phyloP scores from a whole-genome alignment of 2,888 invertebrate genomes.

The Sphaeridia pumilis region DNA sequence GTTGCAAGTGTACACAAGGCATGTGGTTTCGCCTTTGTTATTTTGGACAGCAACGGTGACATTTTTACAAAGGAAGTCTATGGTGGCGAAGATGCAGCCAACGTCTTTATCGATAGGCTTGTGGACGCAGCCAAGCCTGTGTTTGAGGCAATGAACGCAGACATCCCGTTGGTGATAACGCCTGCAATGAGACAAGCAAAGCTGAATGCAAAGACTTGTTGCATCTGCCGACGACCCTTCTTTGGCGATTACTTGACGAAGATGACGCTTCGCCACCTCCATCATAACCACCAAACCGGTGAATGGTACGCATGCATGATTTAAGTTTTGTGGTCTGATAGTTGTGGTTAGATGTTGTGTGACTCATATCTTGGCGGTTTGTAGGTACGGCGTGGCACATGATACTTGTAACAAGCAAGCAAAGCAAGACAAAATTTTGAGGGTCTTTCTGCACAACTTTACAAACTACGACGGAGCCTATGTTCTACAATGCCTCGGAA shows the following conservation, averaged over 20 bases:
- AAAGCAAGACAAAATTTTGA: background rate
- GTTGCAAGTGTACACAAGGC: background rate
- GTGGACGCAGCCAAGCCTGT: no score
- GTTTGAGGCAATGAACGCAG: no score
- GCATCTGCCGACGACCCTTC: background rate
- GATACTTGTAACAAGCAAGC: background rate
- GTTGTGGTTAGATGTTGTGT: no score
- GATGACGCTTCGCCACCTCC: background rate
- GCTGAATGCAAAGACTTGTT: background rate
- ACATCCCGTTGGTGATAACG: no score
- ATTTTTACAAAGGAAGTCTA: background rate
- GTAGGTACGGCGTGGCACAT: no score
- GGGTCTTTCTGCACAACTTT: slow-evolving; percentile 3
- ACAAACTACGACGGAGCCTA: background rate
- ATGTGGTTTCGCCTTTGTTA: background rate
- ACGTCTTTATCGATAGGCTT: background rate
- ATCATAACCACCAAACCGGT: no score
- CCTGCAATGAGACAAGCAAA: no score
- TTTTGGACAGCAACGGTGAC: background rate
- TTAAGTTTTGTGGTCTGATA: background rate
- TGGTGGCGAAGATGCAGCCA: slow-evolving; percentile 1
- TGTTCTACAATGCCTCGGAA: background rate
- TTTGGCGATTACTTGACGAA: background rate
- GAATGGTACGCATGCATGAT: no score
- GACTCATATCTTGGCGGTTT: no score